phyloP scores from a whole-genome alignment of 2,113 vertebrate species.

The Polyodon spathula region DNA sequence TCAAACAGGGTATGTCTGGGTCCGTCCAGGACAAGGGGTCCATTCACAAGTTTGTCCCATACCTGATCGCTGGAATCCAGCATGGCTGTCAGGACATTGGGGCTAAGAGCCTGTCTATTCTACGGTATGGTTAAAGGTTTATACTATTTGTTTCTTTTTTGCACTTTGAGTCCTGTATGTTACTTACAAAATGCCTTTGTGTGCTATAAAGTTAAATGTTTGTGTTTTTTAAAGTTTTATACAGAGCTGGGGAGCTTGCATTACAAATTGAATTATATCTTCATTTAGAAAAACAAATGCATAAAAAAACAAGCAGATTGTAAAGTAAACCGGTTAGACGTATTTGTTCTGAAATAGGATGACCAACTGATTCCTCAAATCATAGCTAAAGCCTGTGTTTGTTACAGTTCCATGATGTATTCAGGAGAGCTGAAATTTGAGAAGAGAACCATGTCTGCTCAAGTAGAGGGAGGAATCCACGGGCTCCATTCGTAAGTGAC shows the following conservation, averaged over 20 bases:
- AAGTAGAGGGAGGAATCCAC: constrained; percentile 84
- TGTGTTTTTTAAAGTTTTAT: no score
- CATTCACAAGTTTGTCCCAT: constrained; percentile 87
- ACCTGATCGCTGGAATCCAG: constrained; percentile 85
- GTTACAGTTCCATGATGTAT: constrained; percentile 87
- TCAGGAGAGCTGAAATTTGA: constrained; percentile 89
- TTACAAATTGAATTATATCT: no score
- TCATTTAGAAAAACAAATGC: no score
- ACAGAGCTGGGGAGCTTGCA: no score
- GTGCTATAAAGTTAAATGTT: not conserved
- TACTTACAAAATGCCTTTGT: not conserved
- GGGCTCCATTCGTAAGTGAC: constrained; percentile 85
- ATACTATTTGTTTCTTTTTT: not conserved
- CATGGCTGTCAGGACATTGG: constrained; percentile 91
- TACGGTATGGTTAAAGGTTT: constrained; percentile 55
- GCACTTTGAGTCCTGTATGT: not conserved
- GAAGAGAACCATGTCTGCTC: constrained; percentile 86
- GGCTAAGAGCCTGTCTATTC: constrained; percentile 78
- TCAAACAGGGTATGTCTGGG: constrained; percentile 85
- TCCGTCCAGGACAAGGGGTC: constrained; percentile 90
- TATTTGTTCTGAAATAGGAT: no score
- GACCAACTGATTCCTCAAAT: no score
- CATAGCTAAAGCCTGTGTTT: constrained; percentile 5
- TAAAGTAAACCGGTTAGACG: no score
- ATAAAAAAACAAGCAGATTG: no score